Base-by-base conservation (phyloP, 92 coral and sea anemone genomes). In the Micromussa lordhowensis region DNA sequence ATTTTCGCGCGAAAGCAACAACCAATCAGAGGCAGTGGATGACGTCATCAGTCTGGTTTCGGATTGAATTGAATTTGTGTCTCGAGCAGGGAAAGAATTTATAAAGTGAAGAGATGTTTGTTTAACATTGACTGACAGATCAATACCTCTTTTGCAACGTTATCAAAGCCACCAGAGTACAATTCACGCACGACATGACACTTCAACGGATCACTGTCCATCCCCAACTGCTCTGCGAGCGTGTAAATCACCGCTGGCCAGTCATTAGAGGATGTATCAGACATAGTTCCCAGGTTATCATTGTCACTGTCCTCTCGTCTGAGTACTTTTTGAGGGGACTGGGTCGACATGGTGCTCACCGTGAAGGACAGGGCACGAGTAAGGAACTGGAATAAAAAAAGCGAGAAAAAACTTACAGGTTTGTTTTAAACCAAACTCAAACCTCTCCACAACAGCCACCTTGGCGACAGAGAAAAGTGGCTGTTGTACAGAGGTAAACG, bases 161-260 rank as follows among this genome's bases (percentile, higher is more conserved):
- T 82, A 64, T 98, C 95, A 79, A 96, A 77, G 30, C 99, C 98
- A 36, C 92, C 92, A 17, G 98, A 93, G 88, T 86, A 94, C 78
- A 98, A 75, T 73, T 98, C 99, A 74, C 92, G 88, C 28, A 96
- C 98, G 72, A 80, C 93, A 75, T 98, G 94, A 19, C 94, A 69
- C 24, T 93, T 91, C 71, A 98, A 78, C 40, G 90, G 80, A 80
- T 96, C 98, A 49, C 80, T 82, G 77, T 98, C 98, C 85, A 94
- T 92, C 58, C 93, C 96, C 84, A 94, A 92, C 88, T 98, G 98
- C 75, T 94, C 96, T 32, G 95, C 98, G 80, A 98, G 93, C 71
- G 79, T 55, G 75, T 92, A 94, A 55, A 93, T 88, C 17, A 81
- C 93, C 80, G 82, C 75, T 28, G 96, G 89, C 99, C 99, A 98